phyloP scores from a whole-genome alignment of 37 sponge, comb jelly and placozoan species.

The Chondrilla cf. caribensis region DNA sequence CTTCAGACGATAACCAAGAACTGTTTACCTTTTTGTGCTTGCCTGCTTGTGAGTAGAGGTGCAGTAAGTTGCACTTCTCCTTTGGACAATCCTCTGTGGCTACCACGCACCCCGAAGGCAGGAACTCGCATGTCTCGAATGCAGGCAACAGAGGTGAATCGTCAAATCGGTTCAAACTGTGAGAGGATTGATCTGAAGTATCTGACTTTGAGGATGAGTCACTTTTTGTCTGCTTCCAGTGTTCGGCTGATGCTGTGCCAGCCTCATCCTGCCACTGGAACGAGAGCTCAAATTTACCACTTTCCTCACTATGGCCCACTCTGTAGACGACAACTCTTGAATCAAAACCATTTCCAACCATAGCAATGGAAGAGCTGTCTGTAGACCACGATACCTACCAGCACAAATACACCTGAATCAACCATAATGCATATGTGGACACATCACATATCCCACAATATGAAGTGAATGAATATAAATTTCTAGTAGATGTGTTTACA shows the following conservation, averaged over 20 bases:
- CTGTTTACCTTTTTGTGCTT: background rate
- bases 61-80: background rate
- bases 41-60: conserved; percentile 33
- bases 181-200: background rate
- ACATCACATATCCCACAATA: too few relatives aligned
- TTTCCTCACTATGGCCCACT: background rate
- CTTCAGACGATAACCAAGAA: background rate
- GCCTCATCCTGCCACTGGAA: conserved; percentile 36
- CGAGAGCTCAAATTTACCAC: background rate
- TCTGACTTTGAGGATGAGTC: background rate
- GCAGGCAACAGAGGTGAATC: background rate
- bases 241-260: background rate
- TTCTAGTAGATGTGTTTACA: too few relatives aligned
- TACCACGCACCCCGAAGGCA: conserved; percentile 27
- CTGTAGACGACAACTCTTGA: conserved; percentile 47
- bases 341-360: conserved; percentile 54
- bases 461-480: too few relatives aligned
- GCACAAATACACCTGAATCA: background rate
- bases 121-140: conserved; percentile 49
- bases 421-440: too few relatives aligned
- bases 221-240: background rate
- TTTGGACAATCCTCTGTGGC: conserved; percentile 35
- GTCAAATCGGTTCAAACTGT: conserved; percentile 1
- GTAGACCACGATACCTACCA: conserved; percentile 59
- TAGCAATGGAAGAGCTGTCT: conserved; percentile 35